phyloP scores from a whole-genome alignment of 2,888 invertebrate species.

The Drosophila kokeensis region DNA sequence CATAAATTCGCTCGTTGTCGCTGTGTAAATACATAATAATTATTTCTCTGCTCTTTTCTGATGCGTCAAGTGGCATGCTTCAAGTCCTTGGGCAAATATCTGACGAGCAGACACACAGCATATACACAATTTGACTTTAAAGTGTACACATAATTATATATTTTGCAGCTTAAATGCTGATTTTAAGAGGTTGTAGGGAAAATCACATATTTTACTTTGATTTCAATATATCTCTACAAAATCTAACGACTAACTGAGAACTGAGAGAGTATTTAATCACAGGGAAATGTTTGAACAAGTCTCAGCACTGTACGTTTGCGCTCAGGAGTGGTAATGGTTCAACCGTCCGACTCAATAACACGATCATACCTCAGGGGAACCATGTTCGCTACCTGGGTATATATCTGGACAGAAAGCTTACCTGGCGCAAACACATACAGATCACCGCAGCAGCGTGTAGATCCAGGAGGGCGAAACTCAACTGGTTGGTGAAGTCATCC shows the following conservation, averaged over 20 bases:
- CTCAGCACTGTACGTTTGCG: too few relatives aligned
- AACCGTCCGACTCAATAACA: too few relatives aligned
- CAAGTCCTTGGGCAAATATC: conserved; percentile 34
- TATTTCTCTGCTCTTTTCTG: conserved; percentile 63
- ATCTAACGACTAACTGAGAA: neutral
- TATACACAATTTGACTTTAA: conserved; percentile 4
- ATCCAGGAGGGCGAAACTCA: too few relatives aligned
- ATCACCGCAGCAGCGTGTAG: too few relatives aligned
- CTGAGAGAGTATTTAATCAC: neutral
- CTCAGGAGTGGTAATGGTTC: too few relatives aligned
- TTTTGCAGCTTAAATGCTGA: neutral
- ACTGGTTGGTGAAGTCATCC: too few relatives aligned
- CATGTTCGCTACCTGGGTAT: too few relatives aligned
- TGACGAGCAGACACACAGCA: neutral
- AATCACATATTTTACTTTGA: neutral
- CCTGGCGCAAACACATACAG: too few relatives aligned
- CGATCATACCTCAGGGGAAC: too few relatives aligned
- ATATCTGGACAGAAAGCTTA: too few relatives aligned
- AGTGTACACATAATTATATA: neutral
- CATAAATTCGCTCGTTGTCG: conserved; percentile 55
- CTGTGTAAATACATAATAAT: conserved; percentile 75
- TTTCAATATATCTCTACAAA: neutral
- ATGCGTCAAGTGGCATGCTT: conserved; percentile 26
- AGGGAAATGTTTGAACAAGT: too few relatives aligned
- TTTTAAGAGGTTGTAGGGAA: neutral